Conservation (phyloP, 2,888 invertebrate genomes). For the Adineta ricciae region DNA sequence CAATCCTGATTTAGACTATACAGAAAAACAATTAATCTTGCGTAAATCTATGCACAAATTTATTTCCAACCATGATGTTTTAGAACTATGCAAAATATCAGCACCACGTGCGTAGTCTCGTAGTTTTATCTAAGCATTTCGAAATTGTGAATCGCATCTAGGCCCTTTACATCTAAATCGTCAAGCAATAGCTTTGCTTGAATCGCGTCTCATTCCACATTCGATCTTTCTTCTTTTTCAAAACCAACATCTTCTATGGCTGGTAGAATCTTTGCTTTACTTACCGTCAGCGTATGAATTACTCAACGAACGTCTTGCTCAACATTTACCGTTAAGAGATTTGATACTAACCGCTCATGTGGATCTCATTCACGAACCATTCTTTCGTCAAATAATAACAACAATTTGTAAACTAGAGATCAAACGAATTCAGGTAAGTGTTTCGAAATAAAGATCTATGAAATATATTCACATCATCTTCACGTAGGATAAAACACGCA, state of each 20-base stretch:
- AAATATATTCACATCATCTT: too few relatives aligned
- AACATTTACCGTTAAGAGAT: neutral
- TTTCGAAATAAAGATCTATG: neutral
- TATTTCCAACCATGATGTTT: neutral
- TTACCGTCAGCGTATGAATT: neutral
- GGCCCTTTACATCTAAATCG: neutral
- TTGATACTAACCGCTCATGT: neutral
- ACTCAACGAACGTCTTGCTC: neutral
- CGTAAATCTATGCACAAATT: constrained; percentile 8
- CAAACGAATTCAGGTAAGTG: neutral
- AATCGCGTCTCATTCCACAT: neutral
- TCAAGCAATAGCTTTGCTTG: neutral
- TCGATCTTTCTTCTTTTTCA: neutral
- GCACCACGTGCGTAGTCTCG: neutral
- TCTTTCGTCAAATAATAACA: constrained; percentile 17
- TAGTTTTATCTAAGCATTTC: too few relatives aligned
- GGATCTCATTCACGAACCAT: constrained; percentile 16
- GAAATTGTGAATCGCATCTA: too few relatives aligned
- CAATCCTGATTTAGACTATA: neutral
- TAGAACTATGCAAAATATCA: constrained; percentile 15
- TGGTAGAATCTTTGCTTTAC: neutral
- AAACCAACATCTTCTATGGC: constrained; percentile 14
- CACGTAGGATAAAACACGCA: neutral
- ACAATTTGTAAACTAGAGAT: neutral
- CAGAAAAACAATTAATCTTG: constrained; percentile 10